Percentiles rank a stretch among this genome's conserved stretches.
These are phyloP conservation scores for Champsocephalus gunnari DNA, from an alignment of 2,797 vertebrate genomes.

Conservation along the genomic window DNA sequence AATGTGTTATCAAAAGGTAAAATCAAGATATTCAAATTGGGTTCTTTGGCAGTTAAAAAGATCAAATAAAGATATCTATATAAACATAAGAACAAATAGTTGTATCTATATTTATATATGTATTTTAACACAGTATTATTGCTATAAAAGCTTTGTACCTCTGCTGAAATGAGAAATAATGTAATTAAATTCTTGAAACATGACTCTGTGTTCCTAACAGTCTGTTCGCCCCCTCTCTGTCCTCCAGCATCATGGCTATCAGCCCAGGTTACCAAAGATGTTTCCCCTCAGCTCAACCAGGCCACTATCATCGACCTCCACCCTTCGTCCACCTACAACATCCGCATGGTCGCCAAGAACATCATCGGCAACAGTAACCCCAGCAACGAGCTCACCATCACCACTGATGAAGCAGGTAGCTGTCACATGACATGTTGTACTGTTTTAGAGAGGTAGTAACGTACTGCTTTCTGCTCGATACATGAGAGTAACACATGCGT, in stretches of 20 bases:
- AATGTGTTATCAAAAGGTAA: too few relatives aligned
- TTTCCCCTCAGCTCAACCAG: slow-evolving; percentile 98
- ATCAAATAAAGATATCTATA: too few relatives aligned
- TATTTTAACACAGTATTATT: too few relatives aligned
- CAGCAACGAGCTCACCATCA: slow-evolving; percentile 99
- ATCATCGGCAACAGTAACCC: slow-evolving; percentile 97
- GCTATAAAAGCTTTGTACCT: too few relatives aligned
- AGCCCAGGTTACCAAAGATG: slow-evolving; percentile 98
- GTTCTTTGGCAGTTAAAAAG: too few relatives aligned
- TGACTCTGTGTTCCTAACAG: neutral
- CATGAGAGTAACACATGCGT: too few relatives aligned
- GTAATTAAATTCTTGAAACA: too few relatives aligned
- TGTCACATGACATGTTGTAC: neutral
- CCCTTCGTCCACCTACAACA: slow-evolving; percentile 98
- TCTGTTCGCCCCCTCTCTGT: neutral
- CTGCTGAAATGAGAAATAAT: neutral
- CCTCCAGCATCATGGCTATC: slow-evolving; percentile 94
- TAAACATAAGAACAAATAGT: too few relatives aligned
- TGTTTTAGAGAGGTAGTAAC: neutral
- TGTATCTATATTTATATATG: too few relatives aligned
- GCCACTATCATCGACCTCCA: slow-evolving; percentile 99
- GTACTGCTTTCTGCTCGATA: too few relatives aligned
- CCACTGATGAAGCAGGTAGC: slow-evolving; percentile 97
- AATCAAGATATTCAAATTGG: too few relatives aligned
- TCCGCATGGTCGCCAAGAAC: slow-evolving; percentile 99